phyloP scores from a whole-genome alignment of 2,888 invertebrate species.

The Hofmannophila pseudospretella region DNA sequence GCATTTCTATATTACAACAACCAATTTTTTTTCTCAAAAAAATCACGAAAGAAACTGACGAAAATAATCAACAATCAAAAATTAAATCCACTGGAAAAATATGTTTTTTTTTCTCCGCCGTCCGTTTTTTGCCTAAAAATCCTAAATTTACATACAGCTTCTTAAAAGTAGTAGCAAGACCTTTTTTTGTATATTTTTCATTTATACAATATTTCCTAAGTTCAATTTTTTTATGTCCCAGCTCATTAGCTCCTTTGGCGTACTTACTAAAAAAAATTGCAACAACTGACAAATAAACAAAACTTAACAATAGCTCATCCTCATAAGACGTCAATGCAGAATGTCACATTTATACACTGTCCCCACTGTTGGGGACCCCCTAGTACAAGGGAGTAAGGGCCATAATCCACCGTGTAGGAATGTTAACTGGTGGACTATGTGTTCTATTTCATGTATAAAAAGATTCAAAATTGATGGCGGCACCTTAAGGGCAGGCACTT shows the following conservation, averaged over 20 bases:
- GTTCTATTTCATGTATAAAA: too few relatives aligned
- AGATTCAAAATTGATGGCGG: too few relatives aligned
- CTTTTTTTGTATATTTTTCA: constrained; percentile 63
- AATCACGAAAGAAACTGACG: constrained; percentile 16
- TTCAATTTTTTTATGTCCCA: constrained; percentile 29
- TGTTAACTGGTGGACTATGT: too few relatives aligned
- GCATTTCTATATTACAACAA: constrained; percentile 62
- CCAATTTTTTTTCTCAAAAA: constrained; percentile 35
- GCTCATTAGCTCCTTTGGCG: constrained; percentile 67
- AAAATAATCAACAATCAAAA: constrained; percentile 11
- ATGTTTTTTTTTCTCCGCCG: constrained; percentile 4
- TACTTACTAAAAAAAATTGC: constrained; percentile 61
- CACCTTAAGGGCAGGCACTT: too few relatives aligned
- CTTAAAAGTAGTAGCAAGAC: constrained; percentile 32
- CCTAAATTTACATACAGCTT: constrained; percentile 11
- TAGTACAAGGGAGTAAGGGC: too few relatives aligned
- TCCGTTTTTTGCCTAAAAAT: too few relatives aligned
- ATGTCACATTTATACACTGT: constrained; percentile 29
- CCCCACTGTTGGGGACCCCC: too few relatives aligned
- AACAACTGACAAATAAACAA: constrained; percentile 56
- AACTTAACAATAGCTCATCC: constrained; percentile 63
- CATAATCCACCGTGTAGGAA: too few relatives aligned
- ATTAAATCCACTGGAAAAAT: constrained; percentile 13
- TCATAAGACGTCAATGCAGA: constrained; percentile 32
- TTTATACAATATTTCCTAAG: constrained; percentile 58